These are phyloP conservation scores for Pseudobourletiella spinata DNA, from an alignment of 1,140 invertebrate genomes.

Conservation along the genomic window DNA sequence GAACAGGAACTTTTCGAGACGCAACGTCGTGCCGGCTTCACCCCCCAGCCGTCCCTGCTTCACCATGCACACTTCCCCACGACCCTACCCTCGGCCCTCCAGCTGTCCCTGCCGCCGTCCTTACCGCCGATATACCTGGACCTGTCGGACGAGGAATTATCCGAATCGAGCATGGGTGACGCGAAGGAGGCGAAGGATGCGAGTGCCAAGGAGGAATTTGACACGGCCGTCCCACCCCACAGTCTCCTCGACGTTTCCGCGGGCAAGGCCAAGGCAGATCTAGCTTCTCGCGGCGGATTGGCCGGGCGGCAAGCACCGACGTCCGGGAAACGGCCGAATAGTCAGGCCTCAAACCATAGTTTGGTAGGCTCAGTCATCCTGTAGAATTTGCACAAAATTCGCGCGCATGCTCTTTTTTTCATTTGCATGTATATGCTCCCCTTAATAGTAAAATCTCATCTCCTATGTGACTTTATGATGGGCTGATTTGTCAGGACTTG, in stretches of 20 bases:
- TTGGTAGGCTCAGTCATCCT: background rate
- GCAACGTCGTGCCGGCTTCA: slow-evolving; percentile 71
- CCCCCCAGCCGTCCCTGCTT: slow-evolving; percentile 67
- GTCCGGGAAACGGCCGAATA: slow-evolving; percentile 40
- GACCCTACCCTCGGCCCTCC: slow-evolving; percentile 15
- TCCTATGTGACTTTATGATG: too few species aligned
- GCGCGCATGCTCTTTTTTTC: too few species aligned
- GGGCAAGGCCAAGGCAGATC: slow-evolving; percentile 76
- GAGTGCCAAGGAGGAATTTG: slow-evolving; percentile 64
- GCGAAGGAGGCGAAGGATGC: slow-evolving; percentile 1
- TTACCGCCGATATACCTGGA: slow-evolving; percentile 34
- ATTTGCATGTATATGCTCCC: too few species aligned
- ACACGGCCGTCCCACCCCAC: slow-evolving; percentile 72
- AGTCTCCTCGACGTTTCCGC: slow-evolving; percentile 77
- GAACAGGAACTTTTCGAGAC: slow-evolving; percentile 66
- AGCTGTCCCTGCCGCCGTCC: slow-evolving; percentile 29
- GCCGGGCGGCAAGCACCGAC: slow-evolving; percentile 49
- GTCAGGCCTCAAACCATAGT: slow-evolving; percentile 23
- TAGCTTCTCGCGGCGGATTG: slow-evolving; percentile 59
- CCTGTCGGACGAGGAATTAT: slow-evolving; percentile 25
- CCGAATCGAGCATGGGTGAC: background rate
- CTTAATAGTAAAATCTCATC: too few species aligned
- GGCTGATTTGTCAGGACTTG: too few species aligned
- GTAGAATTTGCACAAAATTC: background rate
- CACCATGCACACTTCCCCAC: slow-evolving; percentile 23